Conservation (phyloP, 2,113 vertebrate genomes). For the Cettia cetti region DNA sequence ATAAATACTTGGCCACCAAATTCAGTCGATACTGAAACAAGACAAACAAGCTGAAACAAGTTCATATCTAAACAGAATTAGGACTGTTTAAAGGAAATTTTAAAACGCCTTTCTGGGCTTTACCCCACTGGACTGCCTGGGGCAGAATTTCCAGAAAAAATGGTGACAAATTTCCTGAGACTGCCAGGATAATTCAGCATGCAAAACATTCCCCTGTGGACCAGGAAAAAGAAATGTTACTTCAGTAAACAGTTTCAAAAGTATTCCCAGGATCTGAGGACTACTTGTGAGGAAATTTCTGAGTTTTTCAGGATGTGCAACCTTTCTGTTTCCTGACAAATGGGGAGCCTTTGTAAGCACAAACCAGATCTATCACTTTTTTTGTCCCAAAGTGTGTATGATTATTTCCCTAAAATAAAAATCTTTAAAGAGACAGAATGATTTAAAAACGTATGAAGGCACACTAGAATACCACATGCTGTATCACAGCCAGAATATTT, state of each 20-base stretch:
- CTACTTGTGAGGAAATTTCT: not conserved
- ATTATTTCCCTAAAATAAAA: not conserved
- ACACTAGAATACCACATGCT: not conserved
- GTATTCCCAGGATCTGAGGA: not conserved
- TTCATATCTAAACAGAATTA: not conserved
- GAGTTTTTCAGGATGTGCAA: not conserved
- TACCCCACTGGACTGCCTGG: not conserved
- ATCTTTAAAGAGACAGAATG: not conserved
- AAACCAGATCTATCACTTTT: not conserved
- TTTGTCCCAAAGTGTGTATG: rapidly evolving
- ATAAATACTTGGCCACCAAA: not conserved
- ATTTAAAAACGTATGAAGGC: not conserved
- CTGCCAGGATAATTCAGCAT: not conserved
- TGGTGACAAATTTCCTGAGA: not conserved
- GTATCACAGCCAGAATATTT: not conserved
- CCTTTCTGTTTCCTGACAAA: not conserved
- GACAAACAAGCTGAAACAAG: not conserved
- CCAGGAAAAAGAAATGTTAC: not conserved
- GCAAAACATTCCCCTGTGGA: not conserved
- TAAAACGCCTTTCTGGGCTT: not conserved
- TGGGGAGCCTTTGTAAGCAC: not conserved
- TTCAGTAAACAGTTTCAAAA: not conserved
- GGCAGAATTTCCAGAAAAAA: not conserved
- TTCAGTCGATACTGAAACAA: not conserved
- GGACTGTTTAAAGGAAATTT: not conserved